These are phyloP conservation scores for Urocynchramus pylzowi DNA, from an alignment of 2,113 vertebrate species.

Conservation along the genomic window DNA sequence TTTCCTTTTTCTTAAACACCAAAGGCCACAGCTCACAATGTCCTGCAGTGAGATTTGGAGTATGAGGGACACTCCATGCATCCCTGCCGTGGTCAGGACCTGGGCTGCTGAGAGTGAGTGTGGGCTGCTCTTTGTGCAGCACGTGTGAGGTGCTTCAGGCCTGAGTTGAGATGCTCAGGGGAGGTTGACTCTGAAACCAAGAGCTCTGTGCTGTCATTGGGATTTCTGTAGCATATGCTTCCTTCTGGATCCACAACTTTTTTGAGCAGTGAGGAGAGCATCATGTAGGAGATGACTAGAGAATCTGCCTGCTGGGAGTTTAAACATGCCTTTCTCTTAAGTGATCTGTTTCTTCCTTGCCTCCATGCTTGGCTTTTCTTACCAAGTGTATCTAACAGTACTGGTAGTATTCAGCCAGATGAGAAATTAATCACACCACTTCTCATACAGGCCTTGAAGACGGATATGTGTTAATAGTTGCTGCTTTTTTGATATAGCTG, in stretches of 20 bases:
- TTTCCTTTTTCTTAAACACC: neutral
- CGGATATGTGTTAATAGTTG: neutral
- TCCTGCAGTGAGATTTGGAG: neutral
- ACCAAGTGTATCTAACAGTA: neutral
- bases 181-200: neutral
- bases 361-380: neutral
- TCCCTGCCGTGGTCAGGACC: fast-evolving
- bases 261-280: neutral
- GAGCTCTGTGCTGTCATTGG: neutral
- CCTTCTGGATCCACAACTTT: neutral
- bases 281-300: neutral
- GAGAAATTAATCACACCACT: neutral
- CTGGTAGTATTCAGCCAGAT: neutral
- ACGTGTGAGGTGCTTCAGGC: neutral
- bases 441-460: neutral
- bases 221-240: neutral
- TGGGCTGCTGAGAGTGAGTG: neutral
- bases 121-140: neutral
- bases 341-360: neutral
- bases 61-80: fast-evolving
- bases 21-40: neutral
- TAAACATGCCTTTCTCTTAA: fast-evolving
- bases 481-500: neutral
- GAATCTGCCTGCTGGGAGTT: neutral
- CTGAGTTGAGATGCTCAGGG: neutral